Evolutionary conservation across 1,140 invertebrate species (phyloP).

Genomic region (Drosophila azteca): DNA sequence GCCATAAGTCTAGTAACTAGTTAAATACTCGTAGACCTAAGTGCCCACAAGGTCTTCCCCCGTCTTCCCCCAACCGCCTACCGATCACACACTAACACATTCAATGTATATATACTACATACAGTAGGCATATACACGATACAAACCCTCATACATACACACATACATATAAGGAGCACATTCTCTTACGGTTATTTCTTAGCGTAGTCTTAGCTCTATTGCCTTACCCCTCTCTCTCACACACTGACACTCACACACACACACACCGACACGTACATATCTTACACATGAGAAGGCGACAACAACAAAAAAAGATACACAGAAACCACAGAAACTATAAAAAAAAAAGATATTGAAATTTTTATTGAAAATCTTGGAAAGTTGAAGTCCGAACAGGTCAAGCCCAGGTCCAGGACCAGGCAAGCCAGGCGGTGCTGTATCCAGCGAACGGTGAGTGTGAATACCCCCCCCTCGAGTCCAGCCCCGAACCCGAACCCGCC

Average conservation of each 20-base stretch:
- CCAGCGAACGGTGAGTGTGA: slow-evolving; percentile 40
- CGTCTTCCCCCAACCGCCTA: slow-evolving; percentile 11
- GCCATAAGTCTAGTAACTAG: slow-evolving; percentile 46
- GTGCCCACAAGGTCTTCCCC: slow-evolving; percentile 1
- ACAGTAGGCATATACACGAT: no score
- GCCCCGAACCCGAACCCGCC: no score
- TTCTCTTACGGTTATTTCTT: slow-evolving; percentile 40
- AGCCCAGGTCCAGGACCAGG: slow-evolving; percentile 29
- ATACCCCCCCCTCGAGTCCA: slow-evolving; percentile 11
- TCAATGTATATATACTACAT: slow-evolving; percentile 2
- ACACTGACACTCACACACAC: background rate
- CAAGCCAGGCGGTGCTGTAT: slow-evolving; percentile 35
- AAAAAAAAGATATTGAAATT: slow-evolving; percentile 9
- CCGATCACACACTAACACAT: slow-evolving; percentile 26
- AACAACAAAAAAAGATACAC: background rate
- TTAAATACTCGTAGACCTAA: slow-evolving; percentile 18
- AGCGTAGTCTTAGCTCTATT: slow-evolving; percentile 37
- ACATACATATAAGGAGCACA: slow-evolving; percentile 47
- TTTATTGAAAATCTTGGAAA: slow-evolving; percentile 48
- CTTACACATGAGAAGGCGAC: no score
- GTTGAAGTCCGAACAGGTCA: slow-evolving; percentile 52
- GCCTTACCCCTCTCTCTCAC: slow-evolving; percentile 13
- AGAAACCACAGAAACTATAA: background rate
- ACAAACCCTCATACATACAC: slow-evolving; percentile 8
- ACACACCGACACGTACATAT: slow-evolving; percentile 1